phyloP scores from a whole-genome alignment of 2,888 invertebrate species.

The Podabrus alpinus region DNA sequence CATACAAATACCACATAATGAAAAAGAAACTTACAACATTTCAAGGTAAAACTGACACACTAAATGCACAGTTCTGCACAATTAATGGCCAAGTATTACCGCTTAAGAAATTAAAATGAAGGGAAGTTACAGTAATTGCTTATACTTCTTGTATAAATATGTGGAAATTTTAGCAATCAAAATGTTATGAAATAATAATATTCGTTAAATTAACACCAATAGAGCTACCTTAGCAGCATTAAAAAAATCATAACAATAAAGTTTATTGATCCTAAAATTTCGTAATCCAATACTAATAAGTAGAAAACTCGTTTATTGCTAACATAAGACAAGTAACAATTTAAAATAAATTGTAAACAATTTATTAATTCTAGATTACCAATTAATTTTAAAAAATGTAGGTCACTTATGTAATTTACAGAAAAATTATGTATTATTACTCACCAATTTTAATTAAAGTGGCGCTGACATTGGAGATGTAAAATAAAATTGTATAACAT shows the following conservation, averaged over 20 bases:
- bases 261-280: slow-evolving; percentile 3
- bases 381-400: not conserved
- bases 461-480: not conserved
- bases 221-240: not conserved
- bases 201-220: not conserved
- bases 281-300: not conserved
- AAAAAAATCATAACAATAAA: slow-evolving; percentile 3
- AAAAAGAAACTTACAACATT: not conserved
- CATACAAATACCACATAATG: not conserved
- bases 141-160: not conserved
- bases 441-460: not conserved
- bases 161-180: not conserved
- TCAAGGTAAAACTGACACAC: not conserved
- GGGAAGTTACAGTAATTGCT: not conserved
- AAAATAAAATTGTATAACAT: not conserved
- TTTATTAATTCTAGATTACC: not conserved
- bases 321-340: not conserved
- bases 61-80: not conserved
- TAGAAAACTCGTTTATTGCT: not conserved
- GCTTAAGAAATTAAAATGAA: not conserved
- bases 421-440: not conserved
- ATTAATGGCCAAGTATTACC: not conserved
- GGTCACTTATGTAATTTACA: not conserved
- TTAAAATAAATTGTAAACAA: not conserved
- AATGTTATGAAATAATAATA: not conserved